Conservation (phyloP, 2,888 invertebrate species). For the Mylabris sibirica region DNA sequence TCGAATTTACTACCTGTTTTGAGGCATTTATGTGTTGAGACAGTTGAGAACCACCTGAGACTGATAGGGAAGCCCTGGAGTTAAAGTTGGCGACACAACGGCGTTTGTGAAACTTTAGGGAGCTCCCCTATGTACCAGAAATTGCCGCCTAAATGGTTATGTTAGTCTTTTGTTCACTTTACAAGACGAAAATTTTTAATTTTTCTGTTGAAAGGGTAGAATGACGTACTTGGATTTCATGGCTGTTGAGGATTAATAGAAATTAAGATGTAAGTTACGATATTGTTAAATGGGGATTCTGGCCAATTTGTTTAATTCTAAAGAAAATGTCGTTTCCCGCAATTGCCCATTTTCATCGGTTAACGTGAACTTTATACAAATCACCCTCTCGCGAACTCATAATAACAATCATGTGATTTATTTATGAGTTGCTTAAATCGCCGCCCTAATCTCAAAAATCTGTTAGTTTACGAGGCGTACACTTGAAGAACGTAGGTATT, state of each 20-base stretch:
- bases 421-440: conserved; percentile 33
- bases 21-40: conserved; percentile 32
- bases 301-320: conserved; percentile 37
- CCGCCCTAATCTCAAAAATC: conserved; percentile 45
- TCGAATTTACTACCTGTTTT: conserved; percentile 32
- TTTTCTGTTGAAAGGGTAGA: conserved; percentile 45
- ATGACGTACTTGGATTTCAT: conserved; percentile 40
- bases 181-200: conserved; percentile 43
- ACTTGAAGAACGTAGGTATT: conserved; percentile 40
- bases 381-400: conserved; percentile 46
- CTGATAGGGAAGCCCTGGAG: conserved; percentile 40
- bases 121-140: conserved; percentile 35
- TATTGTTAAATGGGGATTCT: conserved; percentile 32
- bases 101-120: conserved; percentile 40
- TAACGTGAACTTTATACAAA: conserved; percentile 55
- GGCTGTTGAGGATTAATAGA: conserved; percentile 41
- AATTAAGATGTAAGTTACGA: conserved; percentile 44
- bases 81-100: conserved; percentile 44
- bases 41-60: conserved; percentile 41
- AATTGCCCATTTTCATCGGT: conserved; percentile 53
- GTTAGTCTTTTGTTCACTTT: conserved; percentile 44
- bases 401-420: conserved; percentile 41
- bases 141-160: conserved; percentile 46
- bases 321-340: conserved; percentile 38
- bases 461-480: conserved; percentile 45